Evolutionary conservation across 2,113 vertebrate species (phyloP), one percentile per base, ranked within the genome.

Genomic region (Phalacrocorax carbo): DNA sequence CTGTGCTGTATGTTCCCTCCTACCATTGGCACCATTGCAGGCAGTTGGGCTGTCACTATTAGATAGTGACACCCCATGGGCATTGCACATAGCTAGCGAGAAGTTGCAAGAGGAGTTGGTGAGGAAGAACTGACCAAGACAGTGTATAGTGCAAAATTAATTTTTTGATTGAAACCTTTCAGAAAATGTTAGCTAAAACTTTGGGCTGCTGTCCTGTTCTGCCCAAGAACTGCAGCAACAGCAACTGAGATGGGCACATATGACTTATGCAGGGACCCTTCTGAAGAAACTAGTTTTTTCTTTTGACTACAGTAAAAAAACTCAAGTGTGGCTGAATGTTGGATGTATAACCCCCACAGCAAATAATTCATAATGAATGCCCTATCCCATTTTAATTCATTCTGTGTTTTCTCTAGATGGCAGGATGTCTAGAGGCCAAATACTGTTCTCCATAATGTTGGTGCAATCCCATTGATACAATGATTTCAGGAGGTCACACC

Each of bases 401-500:
- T 72, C 54, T 11, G 78, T 66, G 93, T 66, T 96, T 89, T 73
- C 86, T 95, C 81, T 82, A 3, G 91, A 65, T 11, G 46, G 52
- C 88, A 96, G 84, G 58, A 94, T 96, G 60, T 94, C 96, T 93
- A 91, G 89, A 87, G 96, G 97, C 89, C 94, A 95, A 95, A 91
- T 81, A 76, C 86, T 73, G 65, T 54, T 94, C 92, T 76, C 91
- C 91, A 82, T 82, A 94, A 95, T 80, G 49, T 89, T 92, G 81
- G 83, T 94, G 77, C 91, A 94, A 66, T 94, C 58, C 86, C 78
- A 96, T 94, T 94, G 96, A 97, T 93, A 92, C 91, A 91, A 87
- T 97, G 97, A 94, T 97, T 97, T 89, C 78, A 54, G 89, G 73
- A 95, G 89, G 95, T 97, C 94, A 96, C 86, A 95, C 86, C 70